A percentile compares a stretch with the other conserved stretches of the same genome.
These are phyloP conservation scores for Cyanocitta stelleri DNA, from an alignment of 2,113 vertebrate species.

Conservation along the genomic window DNA sequence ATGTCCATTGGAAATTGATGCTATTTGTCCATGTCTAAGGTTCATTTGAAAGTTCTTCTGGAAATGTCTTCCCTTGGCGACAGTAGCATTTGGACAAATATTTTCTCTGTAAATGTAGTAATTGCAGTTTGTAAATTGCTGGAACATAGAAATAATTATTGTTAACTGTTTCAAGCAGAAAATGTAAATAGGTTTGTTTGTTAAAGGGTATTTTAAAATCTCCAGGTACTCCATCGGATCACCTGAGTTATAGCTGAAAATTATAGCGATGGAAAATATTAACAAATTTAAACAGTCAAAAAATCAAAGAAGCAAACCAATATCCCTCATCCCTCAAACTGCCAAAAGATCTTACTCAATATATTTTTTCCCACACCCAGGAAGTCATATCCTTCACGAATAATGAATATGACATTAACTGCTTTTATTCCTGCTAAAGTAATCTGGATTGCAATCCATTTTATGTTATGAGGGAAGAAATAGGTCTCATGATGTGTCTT, in stretches of 20 bases:
- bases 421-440: neutral
- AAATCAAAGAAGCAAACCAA: neutral
- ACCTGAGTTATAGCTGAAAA: neutral
- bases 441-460: neutral
- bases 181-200: rapidly evolving
- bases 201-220: neutral
- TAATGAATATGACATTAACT: neutral
- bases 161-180: neutral
- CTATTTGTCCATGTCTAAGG: neutral
- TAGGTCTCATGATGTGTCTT: neutral
- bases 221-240: neutral
- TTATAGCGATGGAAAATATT: neutral
- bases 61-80: neutral
- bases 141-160: neutral
- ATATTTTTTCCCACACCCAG: neutral
- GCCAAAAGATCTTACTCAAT: neutral
- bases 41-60: neutral
- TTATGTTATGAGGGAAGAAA: neutral
- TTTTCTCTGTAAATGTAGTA: neutral
- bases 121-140: neutral
- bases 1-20: neutral
- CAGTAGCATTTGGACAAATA: neutral
- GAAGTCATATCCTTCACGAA: neutral
- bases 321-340: neutral
- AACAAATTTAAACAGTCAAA: neutral